Conservation (phyloP, 2,888 invertebrate genomes). For the Silvanus unidentatus region DNA sequence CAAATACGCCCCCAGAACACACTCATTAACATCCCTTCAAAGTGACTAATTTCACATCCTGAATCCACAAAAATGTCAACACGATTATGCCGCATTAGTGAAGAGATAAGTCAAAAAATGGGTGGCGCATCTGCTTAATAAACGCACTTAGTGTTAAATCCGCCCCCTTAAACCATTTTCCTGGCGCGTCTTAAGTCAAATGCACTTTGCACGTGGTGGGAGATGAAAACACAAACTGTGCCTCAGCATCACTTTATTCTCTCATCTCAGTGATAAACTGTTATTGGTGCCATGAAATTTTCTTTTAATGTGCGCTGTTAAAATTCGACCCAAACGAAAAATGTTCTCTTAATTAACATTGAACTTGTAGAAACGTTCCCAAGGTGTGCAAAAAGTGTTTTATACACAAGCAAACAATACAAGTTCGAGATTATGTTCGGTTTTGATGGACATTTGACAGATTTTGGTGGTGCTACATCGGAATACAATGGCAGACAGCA, state of each 20-base stretch:
- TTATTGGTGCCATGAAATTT: too few species aligned
- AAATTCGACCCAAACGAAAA: too few species aligned
- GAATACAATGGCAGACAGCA: constrained; percentile 27
- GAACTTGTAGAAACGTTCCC: too few species aligned
- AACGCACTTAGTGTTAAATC: constrained; percentile 28
- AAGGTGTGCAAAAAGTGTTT: too few species aligned
- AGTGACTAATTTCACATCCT: constrained; percentile 17
- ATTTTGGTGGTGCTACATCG: constrained; percentile 22
- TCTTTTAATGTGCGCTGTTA: too few species aligned
- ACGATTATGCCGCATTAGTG: constrained; percentile 39
- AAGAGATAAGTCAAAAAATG: constrained; percentile 27
- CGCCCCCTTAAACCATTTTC: constrained; percentile 38
- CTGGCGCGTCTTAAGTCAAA: constrained; percentile 26
- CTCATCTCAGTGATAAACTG: too few species aligned
- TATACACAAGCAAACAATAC: neutral
- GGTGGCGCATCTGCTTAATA: neutral
- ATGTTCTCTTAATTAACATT: too few species aligned
- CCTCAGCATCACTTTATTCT: too few species aligned
- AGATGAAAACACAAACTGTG: too few species aligned
- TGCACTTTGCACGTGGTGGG: too few species aligned
- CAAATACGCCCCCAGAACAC: too few species aligned
- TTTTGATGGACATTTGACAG: constrained; percentile 31
- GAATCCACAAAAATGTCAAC: constrained; percentile 34
- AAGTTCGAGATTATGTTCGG: constrained; percentile 27
- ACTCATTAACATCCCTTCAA: neutral